Percentiles rank a stretch among this genome's conserved stretches.
phyloP scores from a whole-genome alignment of 2,888 invertebrate species.

The Pherbina coryleti region DNA sequence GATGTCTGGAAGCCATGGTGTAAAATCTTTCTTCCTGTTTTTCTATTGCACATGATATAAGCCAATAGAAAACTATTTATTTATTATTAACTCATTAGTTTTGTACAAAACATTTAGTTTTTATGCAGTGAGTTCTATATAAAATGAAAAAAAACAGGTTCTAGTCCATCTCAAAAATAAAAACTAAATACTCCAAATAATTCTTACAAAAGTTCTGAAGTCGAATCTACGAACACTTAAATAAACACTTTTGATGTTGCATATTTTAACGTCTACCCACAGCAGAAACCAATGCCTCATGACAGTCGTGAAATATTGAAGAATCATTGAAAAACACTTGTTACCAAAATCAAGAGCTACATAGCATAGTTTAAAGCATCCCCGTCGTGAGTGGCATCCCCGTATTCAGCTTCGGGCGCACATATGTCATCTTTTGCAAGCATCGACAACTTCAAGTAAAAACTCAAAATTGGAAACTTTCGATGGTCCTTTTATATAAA shows the following conservation, averaged over 20 bases:
- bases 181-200: not conserved
- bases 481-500: conserved; percentile 67
- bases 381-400: conserved; percentile 14
- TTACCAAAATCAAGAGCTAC: conserved; percentile 50
- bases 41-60: too few species aligned
- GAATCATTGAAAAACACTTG: conserved; percentile 52
- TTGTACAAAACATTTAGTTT: too few species aligned
- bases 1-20: too few species aligned
- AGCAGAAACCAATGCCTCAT: not conserved
- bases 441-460: conserved; percentile 51
- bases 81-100: too few species aligned
- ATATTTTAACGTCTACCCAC: not conserved
- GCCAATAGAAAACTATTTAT: too few species aligned
- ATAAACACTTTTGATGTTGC: too few species aligned
- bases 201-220: not conserved
- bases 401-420: conserved; percentile 63
- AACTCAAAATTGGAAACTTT: conserved; percentile 69
- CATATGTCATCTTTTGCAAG: conserved; percentile 68
- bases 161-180: too few species aligned
- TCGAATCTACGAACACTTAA: not conserved
- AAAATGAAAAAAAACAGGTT: too few species aligned
- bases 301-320: conserved; percentile 44
- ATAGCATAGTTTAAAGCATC: not conserved
- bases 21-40: too few species aligned
- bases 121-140: too few species aligned